Conservation (phyloP, 1,140 invertebrate species). For the Lepidurus packardi region DNA sequence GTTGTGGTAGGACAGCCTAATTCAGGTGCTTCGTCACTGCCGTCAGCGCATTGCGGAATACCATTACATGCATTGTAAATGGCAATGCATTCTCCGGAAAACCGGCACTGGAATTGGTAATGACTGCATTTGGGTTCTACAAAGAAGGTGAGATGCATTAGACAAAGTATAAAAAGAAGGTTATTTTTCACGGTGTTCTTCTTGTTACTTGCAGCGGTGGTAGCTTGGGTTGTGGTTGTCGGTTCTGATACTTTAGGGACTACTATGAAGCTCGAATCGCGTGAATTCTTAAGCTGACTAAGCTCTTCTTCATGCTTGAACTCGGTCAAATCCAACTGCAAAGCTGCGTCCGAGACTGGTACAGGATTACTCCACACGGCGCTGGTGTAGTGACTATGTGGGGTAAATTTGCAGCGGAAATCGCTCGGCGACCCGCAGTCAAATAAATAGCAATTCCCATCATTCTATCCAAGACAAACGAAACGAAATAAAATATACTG, state of each 20-base stretch:
- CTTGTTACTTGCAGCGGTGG: slow-evolving; percentile 31
- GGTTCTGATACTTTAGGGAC: neutral
- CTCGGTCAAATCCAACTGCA: slow-evolving; percentile 57
- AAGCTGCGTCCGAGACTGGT: slow-evolving; percentile 49
- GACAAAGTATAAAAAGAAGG: neutral
- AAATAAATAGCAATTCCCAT: slow-evolving; percentile 85
- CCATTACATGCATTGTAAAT: slow-evolving; percentile 94
- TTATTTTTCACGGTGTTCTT: neutral
- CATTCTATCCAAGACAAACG: slow-evolving; percentile 54
- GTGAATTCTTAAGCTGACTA: slow-evolving; percentile 54
- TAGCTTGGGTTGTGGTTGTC: slow-evolving; percentile 33
- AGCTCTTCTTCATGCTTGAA: slow-evolving; percentile 76
- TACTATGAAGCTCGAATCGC: neutral
- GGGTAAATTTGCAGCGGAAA: slow-evolving; percentile 87
- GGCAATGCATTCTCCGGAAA: slow-evolving; percentile 83
- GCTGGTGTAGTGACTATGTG: slow-evolving; percentile 82
- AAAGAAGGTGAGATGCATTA: slow-evolving; percentile 25
- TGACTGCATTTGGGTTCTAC: slow-evolving; percentile 56
- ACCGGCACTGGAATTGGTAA: slow-evolving; percentile 80
- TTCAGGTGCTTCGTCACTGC: slow-evolving; percentile 78
- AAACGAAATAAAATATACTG: no score
- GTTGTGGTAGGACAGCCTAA: slow-evolving; percentile 58
- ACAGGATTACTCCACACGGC: slow-evolving; percentile 56
- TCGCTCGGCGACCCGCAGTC: slow-evolving; percentile 80
- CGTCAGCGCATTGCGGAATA: slow-evolving; percentile 86